Evolutionary conservation across 2,797 vertebrate genomes (phyloP), one percentile per base, ranked within the genome.

Genomic region (Scleropages formosus): DNA sequence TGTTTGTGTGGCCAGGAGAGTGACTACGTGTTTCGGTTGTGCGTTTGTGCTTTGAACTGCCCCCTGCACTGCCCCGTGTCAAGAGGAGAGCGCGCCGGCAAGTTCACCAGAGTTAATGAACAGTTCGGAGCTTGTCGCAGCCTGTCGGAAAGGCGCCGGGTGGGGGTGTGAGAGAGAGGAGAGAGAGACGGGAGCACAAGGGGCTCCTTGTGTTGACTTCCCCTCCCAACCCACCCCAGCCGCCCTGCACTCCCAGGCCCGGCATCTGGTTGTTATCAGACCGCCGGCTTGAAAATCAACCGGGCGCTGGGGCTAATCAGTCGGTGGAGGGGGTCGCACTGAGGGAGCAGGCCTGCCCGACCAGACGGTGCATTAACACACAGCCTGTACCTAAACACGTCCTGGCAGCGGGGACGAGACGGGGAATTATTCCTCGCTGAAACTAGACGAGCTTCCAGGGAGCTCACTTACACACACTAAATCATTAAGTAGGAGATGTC

Each of bases 221-320:
- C 53, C 53, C 53, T 11, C 8, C 0, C 13, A n/a, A 26, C 13
- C 44, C 27, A 12, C 11, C 8, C 2, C n/a, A n/a, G 20, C 13
- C 27, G 22, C 53, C 26, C 59, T 20, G 56, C 53, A 61, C 71
- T 31, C 31, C 16, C 60, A 44, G 74, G 24, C 74, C 61, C 6
- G 64, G 80, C 81, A 84, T 82, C 79, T 84, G 83, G 76, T 80
- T 80, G 78, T 77, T 77, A 83, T 83, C 80, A 83, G 73, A 64
- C 20, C 49, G 11, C 71, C 80, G 53, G 65, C 66, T 76, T 49
- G 81, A 80, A 78, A 83, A 76, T 71, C 77, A 78, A 80, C 76
- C 46, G 63, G 20, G 65, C 63, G 70, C 69, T 75, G 22, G 27
- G 75, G 65, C 59, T 75, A 78, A 78, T 78, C 73, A 77, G 66